Conservation (phyloP, 2,113 vertebrate species). For the Mesoclemmys tuberculata region DNA sequence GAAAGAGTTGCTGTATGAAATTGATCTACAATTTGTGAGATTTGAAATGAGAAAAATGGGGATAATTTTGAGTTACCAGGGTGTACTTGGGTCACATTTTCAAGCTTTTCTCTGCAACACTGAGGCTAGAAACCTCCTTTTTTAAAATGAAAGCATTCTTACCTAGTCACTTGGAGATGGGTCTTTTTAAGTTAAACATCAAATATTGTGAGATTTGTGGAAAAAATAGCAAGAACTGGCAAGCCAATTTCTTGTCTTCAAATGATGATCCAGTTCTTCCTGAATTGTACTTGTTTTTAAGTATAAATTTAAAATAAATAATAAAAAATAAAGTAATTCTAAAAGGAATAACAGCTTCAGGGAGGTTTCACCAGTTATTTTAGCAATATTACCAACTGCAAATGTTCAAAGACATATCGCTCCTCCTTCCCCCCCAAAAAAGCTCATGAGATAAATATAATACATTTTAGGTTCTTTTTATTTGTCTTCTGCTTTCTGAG, state of each 20-base stretch:
- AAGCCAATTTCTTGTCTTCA: conserved; percentile 48
- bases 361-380: no score
- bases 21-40: not conserved
- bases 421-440: no score
- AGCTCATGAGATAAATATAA: no score
- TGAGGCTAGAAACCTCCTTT: not conserved
- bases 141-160: not conserved
- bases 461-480: no score
- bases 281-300: conserved; percentile 48
- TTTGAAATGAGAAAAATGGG: not conserved
- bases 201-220: conserved; percentile 18
- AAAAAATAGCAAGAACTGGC: conserved; percentile 47
- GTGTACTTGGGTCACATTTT: not conserved
- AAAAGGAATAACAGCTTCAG: no score
- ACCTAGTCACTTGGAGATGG: not conserved
- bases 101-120: conserved; percentile 6
- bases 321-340: not conserved
- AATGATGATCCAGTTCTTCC: conserved; percentile 45
- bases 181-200: conserved; percentile 38
- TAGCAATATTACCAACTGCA: no score
- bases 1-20: not conserved
- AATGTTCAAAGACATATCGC: no score
- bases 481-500: no score
- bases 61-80: not conserved
- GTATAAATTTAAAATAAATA: conserved; percentile 6